Base-by-base conservation (phyloP, 1,140 invertebrate species). In the Battus philenor region DNA sequence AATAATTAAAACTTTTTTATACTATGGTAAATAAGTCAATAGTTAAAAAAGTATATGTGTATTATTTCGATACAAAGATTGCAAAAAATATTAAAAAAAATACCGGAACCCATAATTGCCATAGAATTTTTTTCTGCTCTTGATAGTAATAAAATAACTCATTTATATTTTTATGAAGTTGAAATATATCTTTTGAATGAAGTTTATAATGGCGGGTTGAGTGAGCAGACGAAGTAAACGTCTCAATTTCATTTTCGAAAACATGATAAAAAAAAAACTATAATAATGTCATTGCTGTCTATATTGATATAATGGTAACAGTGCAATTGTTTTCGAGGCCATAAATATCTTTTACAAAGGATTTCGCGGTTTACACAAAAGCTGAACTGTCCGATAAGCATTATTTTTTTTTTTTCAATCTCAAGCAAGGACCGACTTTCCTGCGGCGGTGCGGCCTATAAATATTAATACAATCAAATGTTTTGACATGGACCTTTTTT, bases 391-490 rank as follows among this genome's bases (percentile, higher is more conserved):
- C 76, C 75, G 76, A 81, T 81, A 79, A 79, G 71, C 67, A 72
- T 76, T 82, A 80, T 81, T 83, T 83, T 68, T 70, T 82, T 81
- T 81, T 83, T 83, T 68, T 70, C 47, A 46, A 50, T 52, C 54
- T 59, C 57, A 54, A 65, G 50, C 22, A 26, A n/a, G n/a, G 29
- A 60, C 59, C 60, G 64, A 54, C 67, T 74, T 71, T 81, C 78
- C 75, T 75, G 71, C 75, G 75, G 77, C 77, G 73, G 59, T 73
- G 61, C 74, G 56, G 59, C 68, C 76, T 77, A 83, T 83, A 86
- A 86, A 86, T 83, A 83, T 85, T 82, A 82, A 82, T 82, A 82
- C 81, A 82, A 85, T 85, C 81, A 86, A 86, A 82, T 86, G 82
- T 86, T 86, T 83, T 86, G 82, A 86, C 82, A 72, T 82, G 69